Evolutionary conservation across 2,113 vertebrate species (phyloP), one percentile per base, ranked within the genome.

Genomic region (Lepisosteus osseus): DNA sequence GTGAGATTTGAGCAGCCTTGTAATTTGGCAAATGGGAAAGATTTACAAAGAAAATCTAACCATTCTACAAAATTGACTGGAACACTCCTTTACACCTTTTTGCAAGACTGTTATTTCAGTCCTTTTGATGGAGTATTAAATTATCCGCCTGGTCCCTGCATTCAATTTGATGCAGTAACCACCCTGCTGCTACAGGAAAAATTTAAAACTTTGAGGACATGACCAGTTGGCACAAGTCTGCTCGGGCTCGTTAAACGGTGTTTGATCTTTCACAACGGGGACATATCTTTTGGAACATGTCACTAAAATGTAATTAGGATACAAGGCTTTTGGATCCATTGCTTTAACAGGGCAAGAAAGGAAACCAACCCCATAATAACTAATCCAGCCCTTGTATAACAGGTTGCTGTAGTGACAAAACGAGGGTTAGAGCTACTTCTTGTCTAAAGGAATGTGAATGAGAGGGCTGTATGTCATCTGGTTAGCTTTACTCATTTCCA

Each of bases 201-300:
- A 42, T 12, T 0, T 42, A 65, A 42, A 42, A 14, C 5, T 51
- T 67, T 47, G 65, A 67, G 44, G 3, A 9, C 47, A 13, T 13
- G 7, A 47, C n/a, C 47, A 29, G 17, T 51, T 68, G 45, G 7
- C 7, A 29, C n/a, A 29, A n/a, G 45, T 17, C 29, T 41, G 47
- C 51, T 54, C 9, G 6, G 1, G 45, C 65, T 67, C 45, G 29
- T 8, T 15, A 67, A 44, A 8, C 45, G 47, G 66, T n/a, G 14
- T 68, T 68, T 68, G 47, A 68, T 68, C 66, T 40, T 44, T n/a
- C 5, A 9, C 9, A 68, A 54, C 66, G 12, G 45, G 14, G 47
- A 51, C 29, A 4, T 6, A 15, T 44, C 66, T 54, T 54, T 68
- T 8, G 7, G 29, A 68, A 68, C 54, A 67, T 29, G 45, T 54